These are phyloP conservation scores for Mastigias papua DNA, from an alignment of 30 jellyfish, hydroid and myxozoan genomes.

Conservation along the genomic window DNA sequence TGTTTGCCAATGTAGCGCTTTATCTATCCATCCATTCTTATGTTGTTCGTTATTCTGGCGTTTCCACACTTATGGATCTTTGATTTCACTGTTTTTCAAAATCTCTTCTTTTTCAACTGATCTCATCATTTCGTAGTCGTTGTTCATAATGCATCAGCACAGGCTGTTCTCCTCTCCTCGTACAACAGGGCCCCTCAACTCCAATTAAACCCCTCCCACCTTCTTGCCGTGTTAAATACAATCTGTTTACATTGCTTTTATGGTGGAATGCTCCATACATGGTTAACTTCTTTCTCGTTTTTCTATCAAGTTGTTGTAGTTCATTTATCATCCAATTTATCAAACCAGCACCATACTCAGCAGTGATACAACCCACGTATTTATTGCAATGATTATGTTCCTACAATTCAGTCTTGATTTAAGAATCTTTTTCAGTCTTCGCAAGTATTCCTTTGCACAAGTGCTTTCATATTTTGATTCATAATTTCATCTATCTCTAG, in stretches of 20 bases:
- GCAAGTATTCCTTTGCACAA: not conserved
- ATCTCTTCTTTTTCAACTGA: not conserved
- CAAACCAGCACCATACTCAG: constrained; percentile 24
- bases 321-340: constrained; percentile 16
- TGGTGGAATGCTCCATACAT: constrained; percentile 22
- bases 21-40: not conserved
- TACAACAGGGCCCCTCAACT: not conserved
- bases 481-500: constrained; percentile 25
- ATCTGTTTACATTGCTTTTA: constrained; percentile 4
- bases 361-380: constrained; percentile 29
- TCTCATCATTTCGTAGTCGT: not conserved
- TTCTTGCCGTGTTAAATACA: constrained; percentile 11
- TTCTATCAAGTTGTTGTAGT: constrained; percentile 16
- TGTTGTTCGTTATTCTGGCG: not conserved
- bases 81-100: not conserved
- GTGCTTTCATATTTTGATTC: constrained; percentile 1
- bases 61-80: not conserved
- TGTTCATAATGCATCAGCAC: not conserved
- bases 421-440: constrained; percentile 1
- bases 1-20: not conserved
- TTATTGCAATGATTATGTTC: constrained; percentile 31
- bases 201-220: constrained; percentile 48
- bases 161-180: no score
- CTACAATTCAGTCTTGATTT: not conserved
- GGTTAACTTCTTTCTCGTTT: constrained; percentile 19